Evolutionary conservation across 2,797 vertebrate species (phyloP).

Genomic region (Poecilia velifera): DNA sequence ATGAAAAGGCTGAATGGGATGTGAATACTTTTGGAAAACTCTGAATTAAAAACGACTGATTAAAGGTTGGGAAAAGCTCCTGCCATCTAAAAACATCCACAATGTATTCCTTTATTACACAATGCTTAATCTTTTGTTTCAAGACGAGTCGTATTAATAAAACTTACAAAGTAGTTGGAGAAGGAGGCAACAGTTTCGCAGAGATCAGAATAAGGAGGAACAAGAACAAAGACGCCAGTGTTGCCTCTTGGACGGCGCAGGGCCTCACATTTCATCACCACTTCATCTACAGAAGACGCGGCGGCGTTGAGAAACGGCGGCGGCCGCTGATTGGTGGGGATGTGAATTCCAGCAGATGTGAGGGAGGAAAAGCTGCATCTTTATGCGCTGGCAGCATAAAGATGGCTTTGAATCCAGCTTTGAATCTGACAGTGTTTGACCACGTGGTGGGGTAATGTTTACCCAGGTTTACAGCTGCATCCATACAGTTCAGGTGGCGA

Average conservation of each 20-base stretch:
- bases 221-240: slow-evolving; percentile 70
- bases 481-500: slow-evolving; percentile 1
- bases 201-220: slow-evolving; percentile 55
- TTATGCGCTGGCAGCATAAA: slow-evolving; percentile 28
- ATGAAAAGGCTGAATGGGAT: background rate
- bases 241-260: slow-evolving; percentile 41
- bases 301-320: slow-evolving; percentile 40
- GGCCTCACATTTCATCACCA: slow-evolving; percentile 61
- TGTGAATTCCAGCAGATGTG: slow-evolving; percentile 62
- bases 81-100: background rate
- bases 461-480: slow-evolving; percentile 5
- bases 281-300: slow-evolving; percentile 58
- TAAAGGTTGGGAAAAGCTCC: background rate
- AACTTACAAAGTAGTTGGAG: slow-evolving; percentile 16
- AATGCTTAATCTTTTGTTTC: background rate
- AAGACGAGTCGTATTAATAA: background rate
- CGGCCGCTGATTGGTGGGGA: slow-evolving; percentile 29
- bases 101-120: background rate
- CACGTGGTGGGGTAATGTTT: slow-evolving; percentile 28
- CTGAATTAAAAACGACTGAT: background rate
- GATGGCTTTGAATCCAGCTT: slow-evolving; percentile 34
- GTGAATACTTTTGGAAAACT: background rate
- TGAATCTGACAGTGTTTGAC: slow-evolving; percentile 46
- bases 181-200: slow-evolving; percentile 37
- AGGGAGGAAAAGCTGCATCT: slow-evolving; percentile 39